Evolutionary conservation across 2,888 invertebrate genomes (phyloP).

Genomic region (Punctoribates punctum): DNA sequence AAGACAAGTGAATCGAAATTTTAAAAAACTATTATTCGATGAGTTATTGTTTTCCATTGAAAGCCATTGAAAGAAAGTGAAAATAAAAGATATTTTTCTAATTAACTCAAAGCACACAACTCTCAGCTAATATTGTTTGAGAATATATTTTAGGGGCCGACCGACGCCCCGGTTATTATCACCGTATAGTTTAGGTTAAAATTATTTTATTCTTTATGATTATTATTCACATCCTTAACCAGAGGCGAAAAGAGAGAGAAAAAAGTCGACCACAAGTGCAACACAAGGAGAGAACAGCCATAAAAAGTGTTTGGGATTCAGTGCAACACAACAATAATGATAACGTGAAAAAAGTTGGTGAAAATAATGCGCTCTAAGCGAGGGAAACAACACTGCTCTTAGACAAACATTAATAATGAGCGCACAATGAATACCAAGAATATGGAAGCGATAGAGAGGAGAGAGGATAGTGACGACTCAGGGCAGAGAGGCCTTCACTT

Average conservation of each 20-base stretch:
- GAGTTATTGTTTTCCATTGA: neutral
- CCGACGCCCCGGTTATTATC: constrained; percentile 32
- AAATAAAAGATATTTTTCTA: neutral
- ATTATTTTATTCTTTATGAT: constrained; percentile 29
- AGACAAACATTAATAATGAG: constrained; percentile 25
- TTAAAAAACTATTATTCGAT: no score
- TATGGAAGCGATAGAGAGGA: neutral
- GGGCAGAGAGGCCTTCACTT: constrained; percentile 8
- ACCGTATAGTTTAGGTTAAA: constrained; percentile 17
- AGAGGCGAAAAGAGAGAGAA: constrained; percentile 4
- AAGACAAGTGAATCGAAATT: neutral
- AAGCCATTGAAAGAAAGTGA: neutral
- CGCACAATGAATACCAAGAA: neutral
- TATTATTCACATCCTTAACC: constrained; percentile 31
- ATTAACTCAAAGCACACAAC: neutral
- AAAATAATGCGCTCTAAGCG: constrained; percentile 21
- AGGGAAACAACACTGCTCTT: neutral
- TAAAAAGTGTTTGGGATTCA: neutral
- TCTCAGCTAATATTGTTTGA: neutral
- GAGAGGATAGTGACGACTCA: neutral
- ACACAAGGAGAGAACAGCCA: constrained; percentile 5
- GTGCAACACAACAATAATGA: constrained; percentile 21
- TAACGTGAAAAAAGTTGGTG: constrained; percentile 29
- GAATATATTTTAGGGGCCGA: neutral
- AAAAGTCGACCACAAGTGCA: constrained; percentile 28